These are phyloP conservation scores for Halichoerus grypus DNA, from an alignment of 2,113 vertebrate genomes.

Conservation along the genomic window DNA sequence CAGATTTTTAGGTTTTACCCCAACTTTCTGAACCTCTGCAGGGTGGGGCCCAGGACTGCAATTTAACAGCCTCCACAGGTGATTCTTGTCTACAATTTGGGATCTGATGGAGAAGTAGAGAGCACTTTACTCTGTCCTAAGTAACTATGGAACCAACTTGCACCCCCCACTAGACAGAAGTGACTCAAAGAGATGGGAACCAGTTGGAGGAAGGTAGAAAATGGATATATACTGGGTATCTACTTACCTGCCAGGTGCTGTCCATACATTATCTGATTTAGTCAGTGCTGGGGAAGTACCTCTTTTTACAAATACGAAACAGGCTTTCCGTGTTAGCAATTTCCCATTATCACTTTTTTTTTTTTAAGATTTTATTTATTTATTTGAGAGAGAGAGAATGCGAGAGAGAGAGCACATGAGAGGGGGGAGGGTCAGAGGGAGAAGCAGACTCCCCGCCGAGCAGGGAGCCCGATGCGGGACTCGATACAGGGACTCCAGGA, in stretches of 20 bases:
- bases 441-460: no score
- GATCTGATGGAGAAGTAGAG: not conserved
- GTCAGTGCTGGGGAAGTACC: not conserved
- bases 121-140: not conserved
- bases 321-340: not conserved
- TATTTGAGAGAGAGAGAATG: no score
- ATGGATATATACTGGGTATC: not conserved
- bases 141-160: not conserved
- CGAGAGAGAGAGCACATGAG: no score
- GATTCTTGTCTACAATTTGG: not conserved
- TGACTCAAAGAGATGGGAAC: not conserved
- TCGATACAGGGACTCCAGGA: no score
- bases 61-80: not conserved
- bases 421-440: no score
- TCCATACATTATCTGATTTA: not conserved
- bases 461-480: no score
- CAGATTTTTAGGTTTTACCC: constrained; percentile 24
- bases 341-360: not conserved
- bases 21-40: not conserved
- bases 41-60: not conserved
- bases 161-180: not conserved
- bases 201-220: not conserved
- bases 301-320: not conserved
- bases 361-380: no score
- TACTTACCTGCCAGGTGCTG: not conserved